These are phyloP conservation scores for Microcebus jonahi DNA, from an alignment of 2,113 vertebrate species.

Conservation along the genomic window DNA sequence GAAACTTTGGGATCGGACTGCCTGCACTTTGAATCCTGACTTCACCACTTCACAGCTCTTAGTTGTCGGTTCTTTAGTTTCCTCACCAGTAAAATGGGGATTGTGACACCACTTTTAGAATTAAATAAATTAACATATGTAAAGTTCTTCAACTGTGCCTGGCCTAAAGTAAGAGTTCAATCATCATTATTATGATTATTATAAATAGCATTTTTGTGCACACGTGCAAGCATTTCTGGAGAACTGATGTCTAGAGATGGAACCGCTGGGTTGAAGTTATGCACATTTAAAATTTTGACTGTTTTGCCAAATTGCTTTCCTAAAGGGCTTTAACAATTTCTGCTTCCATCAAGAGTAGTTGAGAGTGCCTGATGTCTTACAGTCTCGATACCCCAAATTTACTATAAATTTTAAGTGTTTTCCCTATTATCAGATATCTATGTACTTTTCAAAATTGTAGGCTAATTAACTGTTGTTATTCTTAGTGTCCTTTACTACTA, in stretches of 20 bases:
- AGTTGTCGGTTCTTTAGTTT: not conserved
- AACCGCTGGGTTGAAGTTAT: not conserved
- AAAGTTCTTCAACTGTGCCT: not conserved
- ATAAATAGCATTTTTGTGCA: not conserved
- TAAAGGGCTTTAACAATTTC: not conserved
- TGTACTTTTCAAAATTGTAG: not conserved
- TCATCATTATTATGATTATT: not conserved
- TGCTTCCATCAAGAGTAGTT: not conserved
- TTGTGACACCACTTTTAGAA: not conserved
- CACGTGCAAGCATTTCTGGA: not conserved
- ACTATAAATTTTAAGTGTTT: not conserved
- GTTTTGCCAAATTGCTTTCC: not conserved
- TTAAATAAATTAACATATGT: not conserved
- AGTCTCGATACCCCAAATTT: accelerated
- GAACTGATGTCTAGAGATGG: not conserved
- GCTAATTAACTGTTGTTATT: not conserved
- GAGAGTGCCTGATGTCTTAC: not conserved
- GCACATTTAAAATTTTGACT: not conserved
- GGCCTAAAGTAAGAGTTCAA: not conserved
- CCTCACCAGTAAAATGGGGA: not conserved
- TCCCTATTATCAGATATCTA: not conserved
- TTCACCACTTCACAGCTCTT: not conserved
- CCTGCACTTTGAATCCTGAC: not conserved
- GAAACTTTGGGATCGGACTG: not conserved
- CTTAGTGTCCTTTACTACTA: not conserved